phyloP scores from a whole-genome alignment of 2,797 vertebrate species.

The Neopelma chrysocephalum region DNA sequence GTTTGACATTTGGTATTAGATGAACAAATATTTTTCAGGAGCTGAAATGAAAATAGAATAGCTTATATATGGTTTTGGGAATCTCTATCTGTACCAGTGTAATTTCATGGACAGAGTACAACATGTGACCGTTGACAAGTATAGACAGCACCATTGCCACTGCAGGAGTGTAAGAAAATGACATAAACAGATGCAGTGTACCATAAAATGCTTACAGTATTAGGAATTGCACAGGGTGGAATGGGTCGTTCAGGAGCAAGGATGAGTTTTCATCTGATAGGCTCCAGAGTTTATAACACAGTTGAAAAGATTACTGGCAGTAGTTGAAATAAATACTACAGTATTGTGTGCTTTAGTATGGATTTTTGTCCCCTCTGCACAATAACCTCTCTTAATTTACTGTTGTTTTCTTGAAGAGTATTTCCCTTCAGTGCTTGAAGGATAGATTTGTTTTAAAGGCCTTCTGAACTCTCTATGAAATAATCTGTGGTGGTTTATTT shows the following conservation, averaged over 20 bases:
- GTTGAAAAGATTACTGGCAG: neutral
- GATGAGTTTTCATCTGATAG: neutral
- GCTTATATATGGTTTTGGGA: neutral
- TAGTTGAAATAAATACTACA: neutral
- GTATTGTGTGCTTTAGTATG: neutral
- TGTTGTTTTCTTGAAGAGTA: neutral
- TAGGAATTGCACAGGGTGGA: neutral
- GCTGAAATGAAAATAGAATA: neutral
- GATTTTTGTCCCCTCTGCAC: neutral
- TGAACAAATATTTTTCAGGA: neutral
- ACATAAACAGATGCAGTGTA: neutral
- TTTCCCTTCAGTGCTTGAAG: constrained; percentile 32
- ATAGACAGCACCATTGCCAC: neutral
- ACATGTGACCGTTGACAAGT: neutral
- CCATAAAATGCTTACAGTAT: neutral
- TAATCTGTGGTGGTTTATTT: neutral
- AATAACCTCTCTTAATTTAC: neutral
- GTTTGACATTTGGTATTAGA: neutral
- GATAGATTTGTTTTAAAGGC: constrained; percentile 33
- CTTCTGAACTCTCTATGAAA: constrained; percentile 33
- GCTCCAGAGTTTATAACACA: neutral
- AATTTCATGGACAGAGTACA: neutral
- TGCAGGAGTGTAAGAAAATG: neutral
- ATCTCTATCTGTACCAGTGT: neutral
- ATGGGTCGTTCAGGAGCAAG: neutral